Base-by-base conservation (phyloP, 2,888 invertebrate genomes). In the Meiosimyza decipiens region DNA sequence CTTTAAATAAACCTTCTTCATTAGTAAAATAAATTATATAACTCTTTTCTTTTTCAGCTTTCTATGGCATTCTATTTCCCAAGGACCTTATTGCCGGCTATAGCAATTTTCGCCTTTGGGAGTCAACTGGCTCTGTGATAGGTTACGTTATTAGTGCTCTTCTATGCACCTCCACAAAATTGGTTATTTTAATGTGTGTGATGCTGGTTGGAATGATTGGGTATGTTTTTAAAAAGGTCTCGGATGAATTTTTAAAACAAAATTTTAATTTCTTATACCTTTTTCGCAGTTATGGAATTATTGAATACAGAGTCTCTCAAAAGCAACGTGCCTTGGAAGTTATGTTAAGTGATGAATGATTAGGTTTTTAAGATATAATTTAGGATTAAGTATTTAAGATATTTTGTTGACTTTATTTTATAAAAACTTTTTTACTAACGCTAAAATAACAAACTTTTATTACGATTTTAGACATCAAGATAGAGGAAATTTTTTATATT, bases 21-120 rank as follows among this genome's bases (percentile, higher is more conserved):
- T 74, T 0, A 28, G 28, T 3, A 28, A 28, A 28, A 28, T 28
- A 28, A 28, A 28, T 28, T 28, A 28, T 28, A 28, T 28, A 28
- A 28, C 4, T 28, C 4, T 2, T 65, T 62, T 12, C 51, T 11
- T 71, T 75, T 76, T 7, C 85, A 94, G 95, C 95, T 40, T 88
- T 96, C 33, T 95, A 95, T 80, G 96, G 97, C 9, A 93, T 94
- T 68, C 87, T 97, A 71, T 96, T 97, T 82, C 94, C 94, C 0
- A 92, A 93, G 16, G 90, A 93, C 79, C 93, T 96, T 81, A 96
- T 96, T 82, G 95, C 96, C 0, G 95, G 96, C 0, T 97, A 95
- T 86, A 95, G 96, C 77, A 97, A 96, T 88, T 97, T 97, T 87
- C 90, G 96, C 11, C 88, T 97, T 65, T 97, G 96, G 96, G 96